Percentiles rank a stretch among this genome's conserved stretches.
Evolutionary conservation across 2,888 invertebrate species (phyloP).

Genomic region (Heliconius hortense): DNA sequence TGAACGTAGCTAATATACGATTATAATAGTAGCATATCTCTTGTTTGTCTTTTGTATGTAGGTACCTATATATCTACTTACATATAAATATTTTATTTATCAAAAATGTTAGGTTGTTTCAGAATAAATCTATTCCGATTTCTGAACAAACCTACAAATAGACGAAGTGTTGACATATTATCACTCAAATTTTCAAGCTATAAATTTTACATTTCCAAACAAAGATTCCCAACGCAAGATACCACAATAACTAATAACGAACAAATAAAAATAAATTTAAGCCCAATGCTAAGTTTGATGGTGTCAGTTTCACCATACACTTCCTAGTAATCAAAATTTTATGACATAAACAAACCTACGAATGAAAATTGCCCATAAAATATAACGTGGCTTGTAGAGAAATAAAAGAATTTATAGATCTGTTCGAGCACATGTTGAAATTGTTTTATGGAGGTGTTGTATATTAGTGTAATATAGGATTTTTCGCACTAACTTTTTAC

Average conservation of each 20-base stretch:
- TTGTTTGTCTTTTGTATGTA: no score
- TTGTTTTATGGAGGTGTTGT: constrained; percentile 39
- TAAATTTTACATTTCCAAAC: constrained; percentile 1
- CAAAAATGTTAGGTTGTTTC: no score
- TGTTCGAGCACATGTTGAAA: constrained; percentile 58
- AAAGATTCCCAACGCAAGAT: background rate
- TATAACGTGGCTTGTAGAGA: constrained; percentile 49
- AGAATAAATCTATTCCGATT: no score
- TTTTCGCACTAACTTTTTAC: background rate
- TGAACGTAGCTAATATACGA: no score
- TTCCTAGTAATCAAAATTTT: constrained; percentile 51
- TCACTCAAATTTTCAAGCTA: background rate
- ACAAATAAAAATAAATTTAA: constrained; percentile 17
- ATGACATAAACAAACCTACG: constrained; percentile 51
- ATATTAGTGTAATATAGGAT: constrained; percentile 7
- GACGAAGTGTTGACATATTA: background rate
- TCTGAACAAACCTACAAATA: background rate
- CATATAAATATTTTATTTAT: no score
- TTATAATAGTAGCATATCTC: no score
- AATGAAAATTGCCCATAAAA: constrained; percentile 60
- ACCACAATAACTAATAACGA: constrained; percentile 12
- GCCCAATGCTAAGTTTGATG: constrained; percentile 18
- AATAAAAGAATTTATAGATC: constrained; percentile 57
- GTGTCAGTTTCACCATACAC: constrained; percentile 51
- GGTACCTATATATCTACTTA: no score